Conservation (phyloP, 1,140 invertebrate genomes). For the Steinernema khuongi region DNA sequence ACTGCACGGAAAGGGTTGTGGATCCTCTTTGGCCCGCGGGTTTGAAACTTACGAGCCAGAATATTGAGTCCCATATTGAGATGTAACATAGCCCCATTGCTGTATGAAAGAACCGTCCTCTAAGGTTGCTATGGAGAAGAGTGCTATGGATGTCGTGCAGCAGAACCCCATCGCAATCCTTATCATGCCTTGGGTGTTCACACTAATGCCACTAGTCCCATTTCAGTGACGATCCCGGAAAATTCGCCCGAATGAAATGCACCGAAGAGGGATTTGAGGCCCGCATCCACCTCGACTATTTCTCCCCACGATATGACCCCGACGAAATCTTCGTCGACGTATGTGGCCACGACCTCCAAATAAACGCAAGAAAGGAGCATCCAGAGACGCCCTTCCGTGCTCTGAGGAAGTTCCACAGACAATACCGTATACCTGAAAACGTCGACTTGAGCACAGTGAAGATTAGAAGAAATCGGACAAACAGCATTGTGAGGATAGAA, state of each 20-base stretch:
- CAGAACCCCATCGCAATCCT: too few relatives aligned
- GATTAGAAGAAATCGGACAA: neutral
- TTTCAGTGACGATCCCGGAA: neutral
- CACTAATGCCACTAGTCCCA: too few relatives aligned
- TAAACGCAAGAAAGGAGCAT: too few relatives aligned
- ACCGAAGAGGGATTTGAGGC: neutral
- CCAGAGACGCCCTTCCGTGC: neutral
- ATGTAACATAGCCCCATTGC: too few relatives aligned
- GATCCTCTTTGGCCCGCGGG: too few relatives aligned
- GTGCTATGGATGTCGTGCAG: too few relatives aligned
- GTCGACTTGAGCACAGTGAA: neutral
- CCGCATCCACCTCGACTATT: neutral
- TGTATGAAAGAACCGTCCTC: too few relatives aligned
- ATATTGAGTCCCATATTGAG: too few relatives aligned
- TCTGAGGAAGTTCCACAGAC: neutral
- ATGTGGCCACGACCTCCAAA: neutral
- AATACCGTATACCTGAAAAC: neutral
- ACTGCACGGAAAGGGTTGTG: too few relatives aligned
- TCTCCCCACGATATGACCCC: neutral
- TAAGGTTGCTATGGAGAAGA: too few relatives aligned
- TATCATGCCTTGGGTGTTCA: too few relatives aligned
- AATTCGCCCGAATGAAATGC: neutral
- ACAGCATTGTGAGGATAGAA: neutral
- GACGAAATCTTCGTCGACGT: neutral
- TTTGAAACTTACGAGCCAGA: too few relatives aligned